These are phyloP conservation scores for Drosophila yooni DNA, from an alignment of 2,888 invertebrate genomes.

Conservation along the genomic window DNA sequence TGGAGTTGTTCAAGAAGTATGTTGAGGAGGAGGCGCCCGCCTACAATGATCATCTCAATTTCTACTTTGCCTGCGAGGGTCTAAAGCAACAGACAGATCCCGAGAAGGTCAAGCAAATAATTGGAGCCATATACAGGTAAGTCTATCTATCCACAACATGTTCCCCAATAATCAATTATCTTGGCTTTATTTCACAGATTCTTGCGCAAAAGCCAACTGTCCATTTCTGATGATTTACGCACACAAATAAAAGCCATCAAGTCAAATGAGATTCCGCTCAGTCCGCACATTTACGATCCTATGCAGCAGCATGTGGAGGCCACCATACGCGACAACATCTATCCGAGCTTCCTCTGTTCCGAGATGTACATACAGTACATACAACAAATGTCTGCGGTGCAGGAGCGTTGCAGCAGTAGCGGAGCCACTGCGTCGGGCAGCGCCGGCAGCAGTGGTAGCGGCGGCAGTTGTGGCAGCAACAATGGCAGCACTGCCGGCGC, in stretches of 20 bases:
- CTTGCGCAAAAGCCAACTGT: conserved; percentile 92
- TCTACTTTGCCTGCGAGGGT: conserved; percentile 97
- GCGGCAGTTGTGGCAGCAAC: conserved; percentile 76
- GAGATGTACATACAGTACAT: conserved; percentile 95
- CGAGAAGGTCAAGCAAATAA: conserved; percentile 90
- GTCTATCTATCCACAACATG: conserved; percentile 44
- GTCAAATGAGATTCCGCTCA: conserved; percentile 89
- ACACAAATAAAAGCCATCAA: conserved; percentile 91
- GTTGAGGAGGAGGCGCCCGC: conserved; percentile 91
- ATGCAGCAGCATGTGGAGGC: conserved; percentile 92
- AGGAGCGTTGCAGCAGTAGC: conserved; percentile 85
- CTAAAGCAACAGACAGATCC: conserved; percentile 91
- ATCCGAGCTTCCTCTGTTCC: conserved; percentile 96
- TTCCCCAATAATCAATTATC: background rate
- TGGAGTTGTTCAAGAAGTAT: conserved; percentile 93
- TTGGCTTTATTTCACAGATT: conserved; percentile 86
- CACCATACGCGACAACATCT: conserved; percentile 94
- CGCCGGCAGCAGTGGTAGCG: conserved; percentile 73
- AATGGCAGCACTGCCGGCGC: conserved; percentile 62
- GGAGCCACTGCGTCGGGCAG: conserved; percentile 74
- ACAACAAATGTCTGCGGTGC: conserved; percentile 87
- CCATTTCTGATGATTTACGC: conserved; percentile 92
- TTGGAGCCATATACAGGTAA: conserved; percentile 93
- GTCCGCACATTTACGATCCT: conserved; percentile 93
- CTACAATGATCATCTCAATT: conserved; percentile 93